These are phyloP conservation scores for Scaptomyza parva DNA, from an alignment of 2,888 invertebrate genomes.

Conservation along the genomic window DNA sequence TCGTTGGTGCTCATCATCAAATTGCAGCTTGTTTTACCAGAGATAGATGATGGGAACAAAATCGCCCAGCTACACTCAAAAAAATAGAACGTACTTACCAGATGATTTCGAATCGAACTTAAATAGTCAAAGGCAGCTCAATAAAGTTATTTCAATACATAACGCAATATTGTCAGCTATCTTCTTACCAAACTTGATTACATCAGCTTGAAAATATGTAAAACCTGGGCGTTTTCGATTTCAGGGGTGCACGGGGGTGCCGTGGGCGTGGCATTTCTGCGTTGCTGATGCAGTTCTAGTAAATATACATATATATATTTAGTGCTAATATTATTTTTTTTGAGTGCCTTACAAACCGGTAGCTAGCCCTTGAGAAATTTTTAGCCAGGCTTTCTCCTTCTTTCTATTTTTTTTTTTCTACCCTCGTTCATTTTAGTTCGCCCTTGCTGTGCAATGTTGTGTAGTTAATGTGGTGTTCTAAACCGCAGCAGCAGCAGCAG, in stretches of 20 bases:
- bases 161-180: no score
- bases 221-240: no score
- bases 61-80: neutral
- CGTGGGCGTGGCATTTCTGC: no score
- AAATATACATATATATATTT: no score
- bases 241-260: no score
- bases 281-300: no score
- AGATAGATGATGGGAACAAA: slow-evolving; percentile 28
- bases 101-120: no score
- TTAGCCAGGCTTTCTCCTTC: slow-evolving; percentile 22
- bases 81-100: neutral
- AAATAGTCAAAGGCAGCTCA: no score
- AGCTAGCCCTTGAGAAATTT: slow-evolving; percentile 37
- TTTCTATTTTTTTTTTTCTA: neutral
- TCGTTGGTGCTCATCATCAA: slow-evolving; percentile 15
- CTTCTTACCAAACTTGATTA: no score
- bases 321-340: neutral
- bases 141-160: no score
- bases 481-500: slow-evolving; percentile 72
- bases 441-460: slow-evolving; percentile 68
- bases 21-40: slow-evolving; percentile 43
- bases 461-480: slow-evolving; percentile 79
- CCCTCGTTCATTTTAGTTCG: slow-evolving; percentile 22
- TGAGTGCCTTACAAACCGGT: neutral
- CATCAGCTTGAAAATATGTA: no score